Evolutionary conservation across 2,113 vertebrate species (phyloP).

Genomic region (Tursiops truncatus): DNA sequence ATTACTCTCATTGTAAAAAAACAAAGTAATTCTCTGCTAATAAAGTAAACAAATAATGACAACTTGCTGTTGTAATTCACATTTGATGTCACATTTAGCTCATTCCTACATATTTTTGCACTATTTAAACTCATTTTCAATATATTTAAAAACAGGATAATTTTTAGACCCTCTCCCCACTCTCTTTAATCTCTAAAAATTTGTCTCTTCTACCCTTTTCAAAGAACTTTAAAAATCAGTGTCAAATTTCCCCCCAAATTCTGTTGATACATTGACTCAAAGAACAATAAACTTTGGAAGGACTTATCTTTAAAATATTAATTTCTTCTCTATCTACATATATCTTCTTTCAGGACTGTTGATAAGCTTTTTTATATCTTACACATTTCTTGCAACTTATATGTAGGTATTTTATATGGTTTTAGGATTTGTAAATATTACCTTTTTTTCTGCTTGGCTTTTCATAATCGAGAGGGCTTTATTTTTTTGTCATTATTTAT

Average conservation of each 20-base stretch:
- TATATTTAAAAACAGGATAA: neutral
- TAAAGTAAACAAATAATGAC: neutral
- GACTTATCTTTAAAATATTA: neutral
- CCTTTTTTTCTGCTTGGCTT: neutral
- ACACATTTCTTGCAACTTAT: neutral
- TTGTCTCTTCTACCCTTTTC: neutral
- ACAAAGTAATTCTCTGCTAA: neutral
- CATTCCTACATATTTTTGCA: neutral
- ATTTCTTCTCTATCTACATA: neutral
- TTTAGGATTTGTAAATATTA: neutral
- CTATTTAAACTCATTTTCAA: constrained; percentile 4
- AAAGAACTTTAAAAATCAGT: neutral
- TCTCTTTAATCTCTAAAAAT: neutral
- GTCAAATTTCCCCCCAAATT: neutral
- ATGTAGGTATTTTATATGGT: neutral
- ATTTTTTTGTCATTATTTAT: neutral
- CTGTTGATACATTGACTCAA: neutral
- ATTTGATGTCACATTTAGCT: neutral
- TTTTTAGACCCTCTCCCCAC: neutral
- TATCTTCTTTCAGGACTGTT: neutral
- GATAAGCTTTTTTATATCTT: neutral
- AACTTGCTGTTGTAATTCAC: neutral
- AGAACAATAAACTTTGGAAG: neutral
- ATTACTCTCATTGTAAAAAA: neutral
- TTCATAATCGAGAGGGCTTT: neutral